phyloP scores from a whole-genome alignment of 2,888 invertebrate species.

The Kryphioiulus occultus region DNA sequence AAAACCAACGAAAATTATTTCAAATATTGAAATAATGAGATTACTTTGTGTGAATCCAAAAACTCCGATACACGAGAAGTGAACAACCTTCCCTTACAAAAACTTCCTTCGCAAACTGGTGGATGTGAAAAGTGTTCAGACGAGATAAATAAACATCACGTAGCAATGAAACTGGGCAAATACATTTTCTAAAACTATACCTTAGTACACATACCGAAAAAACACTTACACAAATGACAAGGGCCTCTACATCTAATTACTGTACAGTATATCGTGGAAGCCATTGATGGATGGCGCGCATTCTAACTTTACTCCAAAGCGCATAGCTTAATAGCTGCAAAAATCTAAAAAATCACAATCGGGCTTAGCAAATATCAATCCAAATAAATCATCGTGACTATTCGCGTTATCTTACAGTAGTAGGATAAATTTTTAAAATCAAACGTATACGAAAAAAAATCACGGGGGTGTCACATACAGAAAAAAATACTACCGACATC shows the following conservation, averaged over 20 bases:
- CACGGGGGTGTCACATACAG: background rate
- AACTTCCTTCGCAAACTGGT: background rate
- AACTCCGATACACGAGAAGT: background rate
- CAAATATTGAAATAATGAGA: background rate
- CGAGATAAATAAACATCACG: background rate
- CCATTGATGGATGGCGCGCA: conserved; percentile 30
- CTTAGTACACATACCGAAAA: conserved; percentile 17
- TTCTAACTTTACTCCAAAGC: conserved; percentile 15
- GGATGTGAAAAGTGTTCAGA: background rate
- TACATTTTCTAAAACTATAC: conserved; percentile 25
- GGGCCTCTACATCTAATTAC: conserved; percentile 30
- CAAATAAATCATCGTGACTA: background rate
- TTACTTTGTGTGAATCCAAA: background rate
- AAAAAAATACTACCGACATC: background rate
- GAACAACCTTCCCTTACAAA: background rate
- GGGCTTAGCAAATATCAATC: conserved; percentile 24
- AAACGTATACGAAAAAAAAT: conserved; percentile 33
- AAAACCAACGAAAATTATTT: background rate
- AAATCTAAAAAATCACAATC: conserved; percentile 20
- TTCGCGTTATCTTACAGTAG: conserved; percentile 1
- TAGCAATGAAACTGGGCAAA: conserved; percentile 1
- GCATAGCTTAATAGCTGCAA: conserved; percentile 31
- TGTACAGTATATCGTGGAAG: conserved; percentile 23
- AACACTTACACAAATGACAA: conserved; percentile 30
- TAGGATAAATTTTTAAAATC: background rate